These are phyloP conservation scores for Toxotes lorentzi DNA, from an alignment of 2,797 vertebrate species.

Conservation along the genomic window DNA sequence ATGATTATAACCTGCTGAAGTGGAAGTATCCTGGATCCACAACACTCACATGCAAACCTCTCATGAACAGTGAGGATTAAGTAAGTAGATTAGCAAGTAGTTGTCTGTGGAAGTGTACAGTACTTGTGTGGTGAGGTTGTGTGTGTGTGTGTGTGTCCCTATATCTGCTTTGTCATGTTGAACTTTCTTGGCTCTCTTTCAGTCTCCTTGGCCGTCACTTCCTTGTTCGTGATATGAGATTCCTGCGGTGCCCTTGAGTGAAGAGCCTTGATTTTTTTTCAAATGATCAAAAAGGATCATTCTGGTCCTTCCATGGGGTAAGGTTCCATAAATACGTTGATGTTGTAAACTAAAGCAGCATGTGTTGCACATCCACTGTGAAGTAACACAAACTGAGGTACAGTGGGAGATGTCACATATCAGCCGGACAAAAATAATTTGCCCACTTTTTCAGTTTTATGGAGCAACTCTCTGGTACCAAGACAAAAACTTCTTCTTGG, in stretches of 20 bases:
- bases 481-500: neutral
- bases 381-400: neutral
- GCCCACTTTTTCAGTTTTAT: neutral
- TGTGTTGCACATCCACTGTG: neutral
- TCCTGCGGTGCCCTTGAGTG: constrained; percentile 64
- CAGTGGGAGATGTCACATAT: no score
- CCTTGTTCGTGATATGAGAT: constrained; percentile 63
- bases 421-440: neutral
- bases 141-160: constrained; percentile 7
- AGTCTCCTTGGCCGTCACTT: constrained; percentile 71
- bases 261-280: constrained; percentile 60
- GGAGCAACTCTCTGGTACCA: neutral
- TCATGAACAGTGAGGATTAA: constrained; percentile 45
- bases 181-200: constrained; percentile 59
- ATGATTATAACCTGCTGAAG: constrained; percentile 69
- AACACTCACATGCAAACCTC: constrained; percentile 31
- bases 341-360: neutral
- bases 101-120: constrained; percentile 2
- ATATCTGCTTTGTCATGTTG: constrained; percentile 46
- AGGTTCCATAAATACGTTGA: neutral
- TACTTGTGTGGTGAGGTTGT: constrained; percentile 5
- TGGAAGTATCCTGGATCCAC: constrained; percentile 46
- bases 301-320: no score
- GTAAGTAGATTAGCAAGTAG: constrained; percentile 31
- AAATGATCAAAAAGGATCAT: constrained; percentile 17